These are phyloP conservation scores for Melanotaenia trifasciata DNA, from an alignment of 2,797 vertebrate genomes.

Conservation along the genomic window DNA sequence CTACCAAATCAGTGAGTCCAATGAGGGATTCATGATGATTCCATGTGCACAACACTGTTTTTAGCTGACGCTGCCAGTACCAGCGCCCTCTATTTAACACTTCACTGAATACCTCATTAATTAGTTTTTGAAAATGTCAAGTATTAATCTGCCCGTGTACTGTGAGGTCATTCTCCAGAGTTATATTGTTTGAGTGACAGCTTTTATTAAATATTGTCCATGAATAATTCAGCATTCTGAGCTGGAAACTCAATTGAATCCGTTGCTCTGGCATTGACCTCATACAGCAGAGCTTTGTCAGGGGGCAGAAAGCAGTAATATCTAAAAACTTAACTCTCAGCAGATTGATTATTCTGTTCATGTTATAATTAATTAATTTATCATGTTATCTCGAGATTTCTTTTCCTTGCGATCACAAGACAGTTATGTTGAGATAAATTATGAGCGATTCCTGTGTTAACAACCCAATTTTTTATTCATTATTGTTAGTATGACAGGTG, in stretches of 20 bases:
- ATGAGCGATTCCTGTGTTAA: no score
- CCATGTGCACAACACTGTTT: background rate
- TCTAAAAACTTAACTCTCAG: background rate
- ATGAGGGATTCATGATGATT: background rate
- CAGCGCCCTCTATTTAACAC: background rate
- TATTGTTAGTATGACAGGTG: no score
- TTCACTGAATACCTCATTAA: background rate
- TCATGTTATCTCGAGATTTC: no score
- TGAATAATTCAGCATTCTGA: slow-evolving; percentile 1
- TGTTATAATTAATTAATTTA: no score
- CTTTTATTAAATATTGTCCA: background rate
- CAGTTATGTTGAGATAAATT: no score
- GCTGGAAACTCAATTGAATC: background rate
- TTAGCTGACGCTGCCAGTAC: background rate
- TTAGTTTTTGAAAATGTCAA: slow-evolving; percentile 4
- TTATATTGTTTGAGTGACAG: background rate
- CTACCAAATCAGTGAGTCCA: background rate
- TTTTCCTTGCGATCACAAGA: no score
- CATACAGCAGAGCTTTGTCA: background rate
- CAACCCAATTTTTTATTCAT: no score
- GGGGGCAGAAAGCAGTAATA: background rate
- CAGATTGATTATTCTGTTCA: background rate
- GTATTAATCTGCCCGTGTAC: background rate
- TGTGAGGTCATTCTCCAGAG: background rate
- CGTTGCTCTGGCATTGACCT: background rate